Percentiles rank a stretch among this genome's conserved stretches.
Evolutionary conservation across 2,888 invertebrate genomes (phyloP).

Genomic region (Amorpha juglandis): DNA sequence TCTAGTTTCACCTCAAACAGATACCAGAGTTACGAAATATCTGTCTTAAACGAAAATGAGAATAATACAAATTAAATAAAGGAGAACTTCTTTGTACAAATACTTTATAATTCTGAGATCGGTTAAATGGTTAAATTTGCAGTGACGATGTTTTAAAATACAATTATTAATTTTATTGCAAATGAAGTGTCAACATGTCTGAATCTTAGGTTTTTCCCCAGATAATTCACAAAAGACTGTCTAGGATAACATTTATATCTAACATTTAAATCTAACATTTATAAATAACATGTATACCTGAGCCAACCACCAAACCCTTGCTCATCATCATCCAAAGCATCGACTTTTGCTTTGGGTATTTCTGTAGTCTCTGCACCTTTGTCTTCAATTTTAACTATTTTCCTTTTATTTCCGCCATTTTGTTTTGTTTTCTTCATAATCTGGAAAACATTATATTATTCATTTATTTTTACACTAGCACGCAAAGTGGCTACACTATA

Average conservation of each 20-base stretch:
- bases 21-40: no score
- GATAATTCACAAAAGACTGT: neutral
- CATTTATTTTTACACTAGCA: no score
- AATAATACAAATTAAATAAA: no score
- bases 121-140: neutral
- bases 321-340: slow-evolving; percentile 71
- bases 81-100: no score
- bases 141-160: neutral
- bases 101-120: neutral
- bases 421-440: slow-evolving; percentile 74
- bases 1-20: no score
- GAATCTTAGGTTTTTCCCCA: neutral
- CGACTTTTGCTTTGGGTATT: slow-evolving; percentile 40
- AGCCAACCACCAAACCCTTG: slow-evolving; percentile 78
- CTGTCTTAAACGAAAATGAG: no score
- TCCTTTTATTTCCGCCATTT: slow-evolving; percentile 50
- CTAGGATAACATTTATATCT: neutral
- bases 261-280: no score
- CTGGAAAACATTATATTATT: no score
- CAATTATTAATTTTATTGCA: neutral
- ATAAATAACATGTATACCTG: slow-evolving; percentile 62
- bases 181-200: neutral
- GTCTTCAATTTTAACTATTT: slow-evolving; percentile 48
- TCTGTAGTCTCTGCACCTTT: slow-evolving; percentile 44
- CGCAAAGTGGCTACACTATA: no score